phyloP scores from a whole-genome alignment of 2,888 invertebrate genomes.

The Archips xylosteana region DNA sequence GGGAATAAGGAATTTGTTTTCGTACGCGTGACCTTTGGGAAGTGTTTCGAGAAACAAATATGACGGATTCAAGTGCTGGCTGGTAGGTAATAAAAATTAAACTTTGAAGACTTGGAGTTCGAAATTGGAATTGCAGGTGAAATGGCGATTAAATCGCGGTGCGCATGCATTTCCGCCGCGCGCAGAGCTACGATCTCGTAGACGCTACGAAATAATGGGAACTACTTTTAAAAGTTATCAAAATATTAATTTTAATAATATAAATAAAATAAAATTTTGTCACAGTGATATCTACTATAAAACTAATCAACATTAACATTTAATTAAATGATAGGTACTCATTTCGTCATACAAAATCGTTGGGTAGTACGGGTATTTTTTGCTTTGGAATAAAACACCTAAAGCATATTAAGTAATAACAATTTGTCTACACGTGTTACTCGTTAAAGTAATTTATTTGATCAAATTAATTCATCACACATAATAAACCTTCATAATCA shows the following conservation, averaged over 20 bases:
- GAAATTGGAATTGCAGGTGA: constrained; percentile 31
- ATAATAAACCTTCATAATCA: constrained; percentile 11
- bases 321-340: too few species aligned
- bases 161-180: constrained; percentile 56
- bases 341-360: too few species aligned
- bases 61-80: constrained; percentile 12
- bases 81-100: constrained; percentile 25
- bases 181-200: constrained; percentile 76
- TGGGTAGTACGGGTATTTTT: background rate
- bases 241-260: too few species aligned
- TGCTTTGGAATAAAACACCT: background rate
- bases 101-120: constrained; percentile 22
- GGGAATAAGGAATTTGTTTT: constrained; percentile 49
- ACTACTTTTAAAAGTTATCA: too few species aligned
- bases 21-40: constrained; percentile 41
- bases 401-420: background rate
- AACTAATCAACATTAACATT: too few species aligned
- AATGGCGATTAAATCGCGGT: constrained; percentile 36
- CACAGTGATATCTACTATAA: too few species aligned
- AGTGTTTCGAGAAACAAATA: constrained; percentile 13
- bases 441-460: constrained; percentile 1
- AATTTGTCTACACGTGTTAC: background rate
- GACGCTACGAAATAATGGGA: constrained; percentile 58
- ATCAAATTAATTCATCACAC: constrained; percentile 13
- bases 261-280: too few species aligned